Percentiles rank a stretch among this genome's conserved stretches.
phyloP scores from a whole-genome alignment of 2,888 invertebrate genomes.

The Diplazon laetatorius region DNA sequence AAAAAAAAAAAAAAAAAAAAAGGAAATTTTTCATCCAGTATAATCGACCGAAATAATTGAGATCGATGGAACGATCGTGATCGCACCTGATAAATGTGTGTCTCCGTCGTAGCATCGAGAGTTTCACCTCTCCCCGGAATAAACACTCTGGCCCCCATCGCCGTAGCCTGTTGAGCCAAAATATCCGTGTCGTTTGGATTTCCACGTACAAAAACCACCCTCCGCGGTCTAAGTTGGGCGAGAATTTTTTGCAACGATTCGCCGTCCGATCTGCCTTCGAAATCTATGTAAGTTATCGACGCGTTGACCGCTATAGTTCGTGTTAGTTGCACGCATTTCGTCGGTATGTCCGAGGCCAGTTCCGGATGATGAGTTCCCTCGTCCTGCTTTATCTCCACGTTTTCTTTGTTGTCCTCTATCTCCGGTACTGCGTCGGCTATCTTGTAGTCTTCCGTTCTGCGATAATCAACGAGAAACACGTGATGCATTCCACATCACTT shows the following conservation, averaged over 20 bases:
- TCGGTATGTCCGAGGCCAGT: conserved; percentile 90
- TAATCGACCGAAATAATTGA: conserved; percentile 4
- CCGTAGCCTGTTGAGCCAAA: conserved; percentile 87
- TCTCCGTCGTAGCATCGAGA: conserved; percentile 98
- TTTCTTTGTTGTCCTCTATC: conserved; percentile 88
- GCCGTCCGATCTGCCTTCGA: conserved; percentile 96
- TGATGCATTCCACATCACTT: too few species aligned
- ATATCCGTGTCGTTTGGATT: conserved; percentile 87
- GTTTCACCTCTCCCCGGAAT: conserved; percentile 92
- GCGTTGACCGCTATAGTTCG: conserved; percentile 92
- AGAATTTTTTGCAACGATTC: conserved; percentile 90
- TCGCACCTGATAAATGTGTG: conserved; percentile 96
- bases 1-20: conserved; percentile 28
- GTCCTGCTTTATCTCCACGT: conserved; percentile 86
- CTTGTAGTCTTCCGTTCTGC: conserved; percentile 94
- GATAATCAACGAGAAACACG: not conserved
- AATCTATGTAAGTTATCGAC: conserved; percentile 96
- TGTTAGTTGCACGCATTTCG: conserved; percentile 91
- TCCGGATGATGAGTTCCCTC: conserved; percentile 83
- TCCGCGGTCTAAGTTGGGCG: conserved; percentile 86
- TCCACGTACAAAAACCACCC: conserved; percentile 90
- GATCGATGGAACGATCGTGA: not conserved
- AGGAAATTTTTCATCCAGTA: too few species aligned
- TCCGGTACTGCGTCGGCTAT: conserved; percentile 89
- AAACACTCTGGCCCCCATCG: conserved; percentile 90